Evolutionary conservation across 2,113 vertebrate species (phyloP), one percentile per base, ranked within the genome.

Genomic region (Carollia perspicillata): DNA sequence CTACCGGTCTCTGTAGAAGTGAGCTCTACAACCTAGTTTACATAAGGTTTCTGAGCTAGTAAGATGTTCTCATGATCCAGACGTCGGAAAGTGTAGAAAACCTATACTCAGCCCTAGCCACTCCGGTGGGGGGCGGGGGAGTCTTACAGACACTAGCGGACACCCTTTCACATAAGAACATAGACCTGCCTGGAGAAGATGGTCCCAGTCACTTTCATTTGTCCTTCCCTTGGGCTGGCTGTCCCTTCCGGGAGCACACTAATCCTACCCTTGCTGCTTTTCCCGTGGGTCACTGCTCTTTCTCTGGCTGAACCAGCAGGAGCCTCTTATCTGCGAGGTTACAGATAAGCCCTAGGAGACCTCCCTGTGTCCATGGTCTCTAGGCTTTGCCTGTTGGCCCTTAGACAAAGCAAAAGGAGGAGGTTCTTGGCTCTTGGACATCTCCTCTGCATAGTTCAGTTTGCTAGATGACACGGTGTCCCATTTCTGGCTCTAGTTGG

Each of bases 311-410:
- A 42, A 17, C 49, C 5, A 22, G 51, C 40, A 58, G 87, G 14
- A n/a, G 87, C 51, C n/a, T 28, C 49, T 84, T 77, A 93, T 78
- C 84, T 93, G 33, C 60, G 79, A 71, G 42, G 8, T 69, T 16
- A 49, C 4, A 78, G 94, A 65, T 84, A 63, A 93, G 63, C 35
- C 42, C 66, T 17, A 3, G 2, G 22, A 55, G 66, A 37, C 26
- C 30, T 51, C 83, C 83, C 33, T 33, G 42, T 63, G 60, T 77
- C 77, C 16, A 11, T 22, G 3, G n/a, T 68, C 77, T 35, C 53
- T 92, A 51, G 49, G 35, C 78, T 88, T 47, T 71, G 92, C 63
- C 84, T 40, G 12, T 7, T 5, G 2, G 42, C 63, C 47, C 81
- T 68, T 20, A 11, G n/a, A 55, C 5, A 0, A 0, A 40, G 66